Percentiles rank a stretch among this genome's conserved stretches.
phyloP scores from a whole-genome alignment of 2,113 vertebrate genomes.

The Promerops cafer region DNA sequence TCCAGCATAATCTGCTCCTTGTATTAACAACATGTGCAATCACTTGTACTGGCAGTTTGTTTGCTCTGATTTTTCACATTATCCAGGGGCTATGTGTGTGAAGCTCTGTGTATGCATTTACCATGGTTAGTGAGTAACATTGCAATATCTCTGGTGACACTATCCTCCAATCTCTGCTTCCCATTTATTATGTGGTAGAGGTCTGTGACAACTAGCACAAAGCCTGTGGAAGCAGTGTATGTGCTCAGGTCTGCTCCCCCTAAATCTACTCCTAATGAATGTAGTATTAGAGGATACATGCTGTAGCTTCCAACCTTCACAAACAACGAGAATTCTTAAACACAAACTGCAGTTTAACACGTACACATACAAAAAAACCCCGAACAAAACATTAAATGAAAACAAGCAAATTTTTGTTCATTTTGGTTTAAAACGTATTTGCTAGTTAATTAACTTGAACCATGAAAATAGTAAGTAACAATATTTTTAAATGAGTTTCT shows the following conservation, averaged over 20 bases:
- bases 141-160: neutral
- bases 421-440: neutral
- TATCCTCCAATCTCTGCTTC: neutral
- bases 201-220: neutral
- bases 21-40: neutral
- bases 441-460: neutral
- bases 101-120: neutral
- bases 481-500: neutral
- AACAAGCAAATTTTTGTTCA: neutral
- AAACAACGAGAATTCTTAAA: neutral
- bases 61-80: neutral
- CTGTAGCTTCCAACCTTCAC: neutral
- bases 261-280: neutral
- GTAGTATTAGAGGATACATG: neutral
- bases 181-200: neutral
- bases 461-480: neutral
- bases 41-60: neutral
- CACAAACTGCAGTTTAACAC: neutral
- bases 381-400: neutral
- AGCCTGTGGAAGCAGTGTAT: neutral
- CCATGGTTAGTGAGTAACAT: neutral
- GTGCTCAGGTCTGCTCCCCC: neutral
- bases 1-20: neutral
- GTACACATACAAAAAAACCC: neutral
- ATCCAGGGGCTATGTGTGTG: neutral